Evolutionary conservation across 2,888 invertebrate species (phyloP).

Genomic region (Tuberolachnus salignus): DNA sequence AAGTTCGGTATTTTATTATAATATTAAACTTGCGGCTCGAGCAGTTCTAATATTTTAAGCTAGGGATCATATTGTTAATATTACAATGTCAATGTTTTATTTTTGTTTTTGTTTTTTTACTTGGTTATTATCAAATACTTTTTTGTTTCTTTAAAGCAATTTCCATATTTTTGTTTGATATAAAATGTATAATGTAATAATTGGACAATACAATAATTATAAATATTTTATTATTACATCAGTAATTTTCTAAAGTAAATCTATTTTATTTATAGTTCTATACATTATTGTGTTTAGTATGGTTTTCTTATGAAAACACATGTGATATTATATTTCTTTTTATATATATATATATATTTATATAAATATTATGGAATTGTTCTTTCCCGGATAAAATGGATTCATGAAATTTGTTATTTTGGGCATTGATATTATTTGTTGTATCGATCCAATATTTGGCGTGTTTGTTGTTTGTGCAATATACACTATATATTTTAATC

Average conservation of each 20-base stretch:
- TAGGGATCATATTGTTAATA: slow-evolving; percentile 6
- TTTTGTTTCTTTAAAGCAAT: neutral
- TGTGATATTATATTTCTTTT: slow-evolving; percentile 36
- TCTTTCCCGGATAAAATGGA: neutral
- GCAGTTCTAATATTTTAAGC: slow-evolving; percentile 22
- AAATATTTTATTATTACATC: slow-evolving; percentile 6
- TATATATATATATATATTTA: slow-evolving; percentile 2
- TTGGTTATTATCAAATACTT: slow-evolving; percentile 3
- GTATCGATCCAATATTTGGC: neutral
- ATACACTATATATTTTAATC: neutral
- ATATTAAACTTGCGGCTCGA: no score
- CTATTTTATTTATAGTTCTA: slow-evolving; percentile 1
- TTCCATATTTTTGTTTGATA: neutral
- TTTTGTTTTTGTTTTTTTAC: neutral
- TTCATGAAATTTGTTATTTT: neutral
- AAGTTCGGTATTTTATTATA: neutral
- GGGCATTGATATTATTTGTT: neutral
- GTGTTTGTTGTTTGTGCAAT: slow-evolving; percentile 37
- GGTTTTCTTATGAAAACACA: neutral
- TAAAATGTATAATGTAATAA: neutral
- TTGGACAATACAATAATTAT: slow-evolving; percentile 19
- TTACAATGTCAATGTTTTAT: slow-evolving; percentile 3
- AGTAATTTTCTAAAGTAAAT: neutral
- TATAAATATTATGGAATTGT: neutral
- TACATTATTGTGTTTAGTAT: neutral